Evolutionary conservation across 2,113 vertebrate genomes (phyloP), one percentile per base, ranked within the genome.

Genomic region (Atrichornis clamosus): DNA sequence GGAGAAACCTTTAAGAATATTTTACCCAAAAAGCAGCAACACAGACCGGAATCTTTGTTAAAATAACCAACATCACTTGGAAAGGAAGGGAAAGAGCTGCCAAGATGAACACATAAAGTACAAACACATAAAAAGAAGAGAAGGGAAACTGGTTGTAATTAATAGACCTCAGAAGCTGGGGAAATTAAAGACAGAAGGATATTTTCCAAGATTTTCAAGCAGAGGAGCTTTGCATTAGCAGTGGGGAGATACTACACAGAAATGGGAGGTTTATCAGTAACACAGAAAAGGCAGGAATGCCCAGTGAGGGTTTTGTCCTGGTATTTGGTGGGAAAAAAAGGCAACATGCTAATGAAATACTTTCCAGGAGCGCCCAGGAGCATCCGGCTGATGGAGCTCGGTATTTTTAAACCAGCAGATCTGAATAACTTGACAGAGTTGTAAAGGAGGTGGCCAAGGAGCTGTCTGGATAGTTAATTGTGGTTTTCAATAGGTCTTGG

Each of bases 141-240:
- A 94, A 93, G 59, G 63, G 64, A 90, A 92, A 81, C 33, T 55
- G 68, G 44, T 42, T 47, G 80, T 53, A 77, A 95, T 70, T 84
- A 95, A 90, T n/a, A 92, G 39, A 79, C 41, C 26, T 39, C 50
- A n/a, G 68, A 65, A 77, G 32, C 37, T 24, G 68, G 16, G 46
- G 46, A 55, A 93, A 90, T 92, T 42, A 93, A 91, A 88, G 65
- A 13, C 62, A 92, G 49, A 21, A 73, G 50, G 78, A 46, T 73
- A 14, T 85, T 83, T 88, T 62, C 67, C 49, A 41, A 26, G 77
- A 26, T 55, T 76, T 84, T 47, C 22, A 50, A 39, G 78, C 35
- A 75, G 46, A 78, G 69, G 26, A 65, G 63, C 7, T 26, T 64
- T 53, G 49, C 46, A 11, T 65, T 46, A 79, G 62, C 67, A 69